Evolutionary conservation across 1,140 invertebrate species (phyloP).

Genomic region (Schmidtea mediterranea): DNA sequence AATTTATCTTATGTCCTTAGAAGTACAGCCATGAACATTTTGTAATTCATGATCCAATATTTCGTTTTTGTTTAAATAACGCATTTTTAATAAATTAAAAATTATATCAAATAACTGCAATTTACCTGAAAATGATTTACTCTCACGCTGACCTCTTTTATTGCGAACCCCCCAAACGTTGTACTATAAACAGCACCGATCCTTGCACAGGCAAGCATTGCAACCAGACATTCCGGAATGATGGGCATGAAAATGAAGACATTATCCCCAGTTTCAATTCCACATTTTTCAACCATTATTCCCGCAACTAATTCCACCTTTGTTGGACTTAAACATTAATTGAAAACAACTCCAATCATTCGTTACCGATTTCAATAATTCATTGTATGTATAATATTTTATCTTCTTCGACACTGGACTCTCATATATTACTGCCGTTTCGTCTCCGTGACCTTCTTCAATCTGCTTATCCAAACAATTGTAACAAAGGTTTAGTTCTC

Average conservation of each 20-base stretch:
- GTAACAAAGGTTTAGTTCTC: slow-evolving; percentile 65
- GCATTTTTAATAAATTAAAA: too few species aligned
- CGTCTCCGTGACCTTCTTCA: slow-evolving; percentile 41
- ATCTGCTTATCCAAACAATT: slow-evolving; percentile 71
- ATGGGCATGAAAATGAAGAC: slow-evolving; percentile 71
- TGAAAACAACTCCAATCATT: background rate
- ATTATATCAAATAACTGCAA: too few species aligned
- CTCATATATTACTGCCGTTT: slow-evolving; percentile 57
- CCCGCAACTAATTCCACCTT: slow-evolving; percentile 23
- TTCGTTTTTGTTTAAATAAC: too few species aligned
- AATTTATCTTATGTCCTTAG: too few species aligned
- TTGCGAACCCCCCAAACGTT: slow-evolving; percentile 27
- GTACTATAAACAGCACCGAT: slow-evolving; percentile 52
- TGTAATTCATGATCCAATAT: too few species aligned
- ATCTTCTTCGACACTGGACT: slow-evolving; percentile 51
- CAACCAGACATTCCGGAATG: slow-evolving; percentile 53
- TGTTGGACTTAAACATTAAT: too few species aligned
- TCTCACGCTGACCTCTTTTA: background rate
- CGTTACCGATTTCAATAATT: slow-evolving; percentile 44
- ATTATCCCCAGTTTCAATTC: slow-evolving; percentile 44
- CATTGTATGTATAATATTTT: slow-evolving; percentile 42
- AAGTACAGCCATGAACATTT: too few species aligned
- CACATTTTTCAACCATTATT: slow-evolving; percentile 14
- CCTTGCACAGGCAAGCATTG: slow-evolving; percentile 51
- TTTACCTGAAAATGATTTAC: too few species aligned